Evolutionary conservation across 2,113 vertebrate species (phyloP).

Genomic region (Psilopsiagon aurifrons): DNA sequence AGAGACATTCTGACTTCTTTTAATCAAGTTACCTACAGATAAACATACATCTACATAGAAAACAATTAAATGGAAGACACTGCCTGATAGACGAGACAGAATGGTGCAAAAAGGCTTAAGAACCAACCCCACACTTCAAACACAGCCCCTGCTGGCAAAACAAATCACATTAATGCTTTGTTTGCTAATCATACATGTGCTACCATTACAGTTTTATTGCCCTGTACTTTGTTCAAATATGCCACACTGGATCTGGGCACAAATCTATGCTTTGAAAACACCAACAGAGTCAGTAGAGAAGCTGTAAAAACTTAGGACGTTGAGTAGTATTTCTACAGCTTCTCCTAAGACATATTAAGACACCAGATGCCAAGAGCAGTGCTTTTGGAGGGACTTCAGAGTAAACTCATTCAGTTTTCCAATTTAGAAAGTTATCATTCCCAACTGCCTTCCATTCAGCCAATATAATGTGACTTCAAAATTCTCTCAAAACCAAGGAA

Average conservation of each 20-base stretch:
- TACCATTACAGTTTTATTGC: conserved; percentile 13
- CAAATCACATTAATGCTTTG: neutral
- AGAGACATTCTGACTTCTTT: neutral
- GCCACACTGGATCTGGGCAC: neutral
- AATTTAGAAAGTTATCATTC: neutral
- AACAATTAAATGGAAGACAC: neutral
- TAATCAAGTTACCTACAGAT: neutral
- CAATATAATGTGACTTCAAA: neutral
- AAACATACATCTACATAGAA: neutral
- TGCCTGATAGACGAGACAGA: neutral
- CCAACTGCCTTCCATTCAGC: neutral
- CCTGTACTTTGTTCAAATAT: conserved; percentile 24
- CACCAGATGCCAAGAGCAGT: neutral
- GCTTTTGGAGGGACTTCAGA: neutral
- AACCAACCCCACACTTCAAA: neutral
- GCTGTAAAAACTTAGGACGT: neutral
- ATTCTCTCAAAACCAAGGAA: neutral
- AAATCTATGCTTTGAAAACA: neutral
- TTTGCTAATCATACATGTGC: neutral
- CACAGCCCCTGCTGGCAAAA: neutral
- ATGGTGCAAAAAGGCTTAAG: neutral
- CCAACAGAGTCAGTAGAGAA: neutral
- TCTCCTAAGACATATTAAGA: neutral
- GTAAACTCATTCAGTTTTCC: neutral
- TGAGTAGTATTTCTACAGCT: neutral